A percentile compares a stretch with the other conserved stretches of the same genome.
Conservation (phyloP, 23 tunicate species). For the Ascidia mentula region DNA sequence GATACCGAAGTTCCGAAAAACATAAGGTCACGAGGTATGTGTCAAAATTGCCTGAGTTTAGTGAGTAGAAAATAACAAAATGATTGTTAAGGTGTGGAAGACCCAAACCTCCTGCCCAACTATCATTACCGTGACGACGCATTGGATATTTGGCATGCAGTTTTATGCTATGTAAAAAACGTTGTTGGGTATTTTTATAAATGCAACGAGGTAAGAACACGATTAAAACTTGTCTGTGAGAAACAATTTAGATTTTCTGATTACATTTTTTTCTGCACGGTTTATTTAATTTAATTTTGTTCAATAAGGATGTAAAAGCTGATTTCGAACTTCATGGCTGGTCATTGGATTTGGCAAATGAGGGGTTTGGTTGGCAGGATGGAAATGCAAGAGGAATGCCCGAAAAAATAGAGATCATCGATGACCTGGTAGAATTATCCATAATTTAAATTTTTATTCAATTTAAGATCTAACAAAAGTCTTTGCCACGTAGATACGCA, state of each 20-base stretch:
- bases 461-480: not conserved
- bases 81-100: not conserved
- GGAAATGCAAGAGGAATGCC: constrained; percentile 37
- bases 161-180: not conserved
- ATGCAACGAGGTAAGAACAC: not conserved
- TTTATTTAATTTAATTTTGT: not conserved
- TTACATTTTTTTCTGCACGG: not conserved
- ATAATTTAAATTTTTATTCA: not conserved
- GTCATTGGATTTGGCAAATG: constrained; percentile 20
- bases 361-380: constrained; percentile 40
- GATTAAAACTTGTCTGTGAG: not conserved
- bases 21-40: constrained; percentile 1
- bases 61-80: not conserved
- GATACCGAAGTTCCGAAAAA: not conserved
- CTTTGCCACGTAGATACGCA: not conserved
- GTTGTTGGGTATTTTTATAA: not conserved
- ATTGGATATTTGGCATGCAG: not conserved
- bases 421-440: constrained; percentile 8
- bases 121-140: constrained; percentile 1
- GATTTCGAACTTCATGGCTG: constrained; percentile 17
- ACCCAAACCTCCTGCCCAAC: not conserved
- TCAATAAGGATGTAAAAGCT: not conserved
- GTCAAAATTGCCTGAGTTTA: not conserved
- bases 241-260: not conserved
- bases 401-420: not conserved